Base-by-base conservation (phyloP, 2,888 invertebrate species). In the Parnassius mnemosyne region DNA sequence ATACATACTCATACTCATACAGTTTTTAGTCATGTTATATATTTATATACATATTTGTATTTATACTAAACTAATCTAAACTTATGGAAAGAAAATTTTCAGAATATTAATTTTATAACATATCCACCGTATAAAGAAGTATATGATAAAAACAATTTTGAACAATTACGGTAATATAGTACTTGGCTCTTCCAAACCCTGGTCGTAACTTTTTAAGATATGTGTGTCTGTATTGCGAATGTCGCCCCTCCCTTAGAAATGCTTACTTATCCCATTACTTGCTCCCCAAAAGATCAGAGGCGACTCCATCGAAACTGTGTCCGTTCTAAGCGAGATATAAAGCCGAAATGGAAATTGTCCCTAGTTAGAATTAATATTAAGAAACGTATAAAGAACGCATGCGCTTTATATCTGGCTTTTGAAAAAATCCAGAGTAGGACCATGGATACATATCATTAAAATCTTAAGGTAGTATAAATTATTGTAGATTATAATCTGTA, bases 341-440 rank as follows among this genome's bases (percentile, higher is more conserved):
- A 89, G 87, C 89, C 81, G 76, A 78, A 76, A 77, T 79, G 73
- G 81, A 78, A 78, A 79, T 79, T 79, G 76, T 75, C 71, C 66
- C 66, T 72, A 69, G 63, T 64, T 68, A 61, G 56, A 74, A 78
- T 77, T 80, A 77, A 76, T 74, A 74, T 75, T 80, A 83, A 81
- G 80, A 84, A 83, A 82, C 80, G 80, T 82, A 81, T 77, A 86
- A 85, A 89, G 89, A 90, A 90, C 88, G 88, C 81, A 87, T 85
- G 81, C 90, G 90, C 91, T 91, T 90, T 89, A 89, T 89, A 87
- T 90, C 89, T 89, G 85, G 89, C 89, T 89, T 89, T 85, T 85
- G 83, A 83, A 79, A 80, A 81, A 83, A 85, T 86, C 89, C 91
- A 86, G 84, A 85, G 83, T 86, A 88, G 89, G 89, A 88, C 87